Evolutionary conservation across 2,113 vertebrate species (phyloP).

Genomic region (Rynchops niger): DNA sequence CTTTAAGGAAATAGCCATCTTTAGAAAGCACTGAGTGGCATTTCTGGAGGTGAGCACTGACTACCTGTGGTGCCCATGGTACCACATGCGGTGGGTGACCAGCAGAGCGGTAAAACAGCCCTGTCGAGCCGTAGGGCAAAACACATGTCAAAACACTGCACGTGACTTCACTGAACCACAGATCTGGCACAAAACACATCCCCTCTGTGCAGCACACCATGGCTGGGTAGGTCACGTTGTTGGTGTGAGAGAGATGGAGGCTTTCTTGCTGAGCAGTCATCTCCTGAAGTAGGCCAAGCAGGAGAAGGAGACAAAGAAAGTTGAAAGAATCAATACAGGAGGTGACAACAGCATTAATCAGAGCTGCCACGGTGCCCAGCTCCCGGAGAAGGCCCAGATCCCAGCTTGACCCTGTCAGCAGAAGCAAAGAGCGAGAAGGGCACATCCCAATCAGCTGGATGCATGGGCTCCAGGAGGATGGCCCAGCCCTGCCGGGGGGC

Average conservation of each 20-base stretch:
- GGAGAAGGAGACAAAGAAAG: not conserved
- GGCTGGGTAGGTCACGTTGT: not conserved
- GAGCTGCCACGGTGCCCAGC: not conserved
- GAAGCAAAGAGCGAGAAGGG: not conserved
- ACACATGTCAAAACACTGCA: not conserved
- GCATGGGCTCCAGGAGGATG: not conserved
- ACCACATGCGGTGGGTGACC: fast-evolving
- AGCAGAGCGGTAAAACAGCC: not conserved
- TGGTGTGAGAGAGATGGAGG: not conserved
- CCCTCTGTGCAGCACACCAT: not conserved
- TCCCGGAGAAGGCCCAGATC: not conserved
- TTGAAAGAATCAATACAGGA: not conserved
- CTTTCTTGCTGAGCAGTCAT: not conserved
- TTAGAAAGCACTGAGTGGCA: not conserved
- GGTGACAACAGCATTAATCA: slow-evolving; percentile 11
- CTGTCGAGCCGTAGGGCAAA: fast-evolving
- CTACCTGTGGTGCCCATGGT: fast-evolving
- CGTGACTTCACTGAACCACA: fast-evolving
- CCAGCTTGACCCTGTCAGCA: not conserved
- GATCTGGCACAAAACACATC: not conserved
- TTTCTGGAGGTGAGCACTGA: not conserved
- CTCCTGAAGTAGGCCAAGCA: not conserved
- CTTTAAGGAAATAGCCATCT: not conserved
- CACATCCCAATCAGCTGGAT: not conserved
- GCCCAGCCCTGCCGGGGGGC: not conserved